A percentile compares a stretch with the other conserved stretches of the same genome.
These are phyloP conservation scores for Porites divaricata DNA, from an alignment of 92 coral and sea anemone genomes.

Conservation along the genomic window DNA sequence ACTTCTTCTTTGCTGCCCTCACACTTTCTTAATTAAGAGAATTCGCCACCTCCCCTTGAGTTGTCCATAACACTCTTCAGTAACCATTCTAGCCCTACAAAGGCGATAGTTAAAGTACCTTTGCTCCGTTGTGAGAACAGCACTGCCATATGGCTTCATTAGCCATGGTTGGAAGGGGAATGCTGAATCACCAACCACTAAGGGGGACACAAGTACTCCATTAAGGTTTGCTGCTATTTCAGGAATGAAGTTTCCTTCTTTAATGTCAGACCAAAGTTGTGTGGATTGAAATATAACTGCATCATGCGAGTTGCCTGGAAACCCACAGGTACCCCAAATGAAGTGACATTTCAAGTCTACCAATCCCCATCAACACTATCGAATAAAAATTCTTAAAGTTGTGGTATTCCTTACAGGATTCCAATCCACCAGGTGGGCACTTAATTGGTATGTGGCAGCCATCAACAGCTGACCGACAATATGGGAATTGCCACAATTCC, in stretches of 20 bases:
- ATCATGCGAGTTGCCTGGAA: slow-evolving; percentile 18
- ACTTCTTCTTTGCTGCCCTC: neutral
- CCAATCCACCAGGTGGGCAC: too few relatives aligned
- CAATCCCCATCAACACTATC: slow-evolving; percentile 56
- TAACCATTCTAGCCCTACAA: slow-evolving; percentile 15
- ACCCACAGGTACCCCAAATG: slow-evolving; percentile 63
- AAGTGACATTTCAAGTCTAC: slow-evolving; percentile 62
- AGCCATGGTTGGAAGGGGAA: slow-evolving; percentile 3
- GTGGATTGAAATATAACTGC: slow-evolving; percentile 54
- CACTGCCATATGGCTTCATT: slow-evolving; percentile 26
- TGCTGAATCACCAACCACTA: slow-evolving; percentile 20
- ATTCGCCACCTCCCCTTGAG: too few relatives aligned
- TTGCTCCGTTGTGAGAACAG: slow-evolving; percentile 25
- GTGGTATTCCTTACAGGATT: too few relatives aligned
- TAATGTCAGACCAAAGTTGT: slow-evolving; percentile 39
- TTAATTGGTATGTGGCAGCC: too few relatives aligned
- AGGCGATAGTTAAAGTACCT: too few relatives aligned
- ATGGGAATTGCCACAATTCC: slow-evolving; percentile 54
- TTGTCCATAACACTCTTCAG: slow-evolving; percentile 34
- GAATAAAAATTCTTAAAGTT: slow-evolving; percentile 39
- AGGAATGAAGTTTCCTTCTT: slow-evolving; percentile 26
- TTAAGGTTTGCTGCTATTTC: slow-evolving; percentile 1
- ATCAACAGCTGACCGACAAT: neutral
- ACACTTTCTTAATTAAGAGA: too few relatives aligned
- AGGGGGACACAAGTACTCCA: slow-evolving; percentile 18